phyloP scores from a whole-genome alignment of 2,113 vertebrate genomes.

The Grantiella picta region DNA sequence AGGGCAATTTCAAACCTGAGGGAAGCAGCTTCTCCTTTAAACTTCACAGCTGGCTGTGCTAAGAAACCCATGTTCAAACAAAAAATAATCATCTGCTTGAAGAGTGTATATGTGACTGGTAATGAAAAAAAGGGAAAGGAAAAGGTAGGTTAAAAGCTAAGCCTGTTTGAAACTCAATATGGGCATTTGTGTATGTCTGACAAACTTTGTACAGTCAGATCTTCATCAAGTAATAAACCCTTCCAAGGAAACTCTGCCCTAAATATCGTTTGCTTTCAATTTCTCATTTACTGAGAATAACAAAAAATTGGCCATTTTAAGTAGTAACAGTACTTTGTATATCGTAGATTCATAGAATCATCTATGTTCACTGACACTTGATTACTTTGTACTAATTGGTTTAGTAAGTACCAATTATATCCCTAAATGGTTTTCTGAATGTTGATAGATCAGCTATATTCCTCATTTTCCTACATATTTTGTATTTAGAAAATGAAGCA shows the following conservation, averaged over 20 bases:
- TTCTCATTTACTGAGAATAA: neutral
- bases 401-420: constrained; percentile 43
- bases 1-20: neutral
- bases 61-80: neutral
- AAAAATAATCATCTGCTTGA: neutral
- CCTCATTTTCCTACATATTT: neutral
- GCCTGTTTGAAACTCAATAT: accelerated
- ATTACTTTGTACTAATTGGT: constrained; percentile 28
- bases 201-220: neutral
- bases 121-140: neutral
- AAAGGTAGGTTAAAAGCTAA: neutral
- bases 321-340: neutral
- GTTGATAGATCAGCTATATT: neutral
- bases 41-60: neutral
- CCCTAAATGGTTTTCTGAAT: constrained; percentile 8
- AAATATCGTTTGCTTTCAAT: neutral
- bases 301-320: neutral
- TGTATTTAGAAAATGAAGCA: constrained; percentile 18
- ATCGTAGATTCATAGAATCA: neutral
- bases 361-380: constrained; percentile 9
- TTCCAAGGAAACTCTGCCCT: neutral
- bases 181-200: neutral
- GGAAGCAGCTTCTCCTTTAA: neutral
- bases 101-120: neutral
- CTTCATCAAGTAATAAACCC: neutral